Evolutionary conservation across 2,888 invertebrate species (phyloP), one percentile per base, ranked within the genome.

Genomic region (Tipula vernalis): DNA sequence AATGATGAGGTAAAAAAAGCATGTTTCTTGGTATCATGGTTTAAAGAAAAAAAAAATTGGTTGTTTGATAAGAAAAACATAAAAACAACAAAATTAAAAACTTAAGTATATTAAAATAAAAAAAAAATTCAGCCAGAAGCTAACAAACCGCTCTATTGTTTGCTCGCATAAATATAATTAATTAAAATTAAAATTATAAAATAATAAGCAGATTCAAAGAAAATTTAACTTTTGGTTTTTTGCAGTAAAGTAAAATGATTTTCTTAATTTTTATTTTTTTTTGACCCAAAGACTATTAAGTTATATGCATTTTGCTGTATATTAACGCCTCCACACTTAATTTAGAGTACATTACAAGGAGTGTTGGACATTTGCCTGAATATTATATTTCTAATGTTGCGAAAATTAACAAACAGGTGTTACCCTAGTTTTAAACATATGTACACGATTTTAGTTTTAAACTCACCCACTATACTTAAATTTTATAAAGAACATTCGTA

Each of bases 101-200:
- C 71, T 71, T 84, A 28, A 28, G 28, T 28, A 84, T 39, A 84
- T 39, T 15, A 15, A 39, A 6, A 84, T 10, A 83, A 83, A 83
- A 83, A 83, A 83, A 83, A 39, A 36, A n/a, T 13, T 84, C 84
- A 84, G 84, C 84, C 84, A 36, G 15, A 84, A 84, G 84, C 84
- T 84, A 84, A 84, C 41, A 84, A 84, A 39, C 41, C 39, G 36
- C 41, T 36, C 3, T 84, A 39, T n/a, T 39, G 36, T 36, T 84
- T 84, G 84, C 10, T 84, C 39, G 36, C 84, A 84, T 39, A 39
- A 84, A 84, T 28, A 71, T 10, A 28, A 71, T 18, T 12, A 10
- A 44, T 44, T 13, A 51, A 44, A 51, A 51, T 51, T 51, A 51
- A 51, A 51, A 51, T 51, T 51, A 51, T 51, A 44, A 57, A 15